Evolutionary conservation across 2,113 vertebrate species (phyloP), one percentile per base, ranked within the genome.

Genomic region (Mixornis gularis): DNA sequence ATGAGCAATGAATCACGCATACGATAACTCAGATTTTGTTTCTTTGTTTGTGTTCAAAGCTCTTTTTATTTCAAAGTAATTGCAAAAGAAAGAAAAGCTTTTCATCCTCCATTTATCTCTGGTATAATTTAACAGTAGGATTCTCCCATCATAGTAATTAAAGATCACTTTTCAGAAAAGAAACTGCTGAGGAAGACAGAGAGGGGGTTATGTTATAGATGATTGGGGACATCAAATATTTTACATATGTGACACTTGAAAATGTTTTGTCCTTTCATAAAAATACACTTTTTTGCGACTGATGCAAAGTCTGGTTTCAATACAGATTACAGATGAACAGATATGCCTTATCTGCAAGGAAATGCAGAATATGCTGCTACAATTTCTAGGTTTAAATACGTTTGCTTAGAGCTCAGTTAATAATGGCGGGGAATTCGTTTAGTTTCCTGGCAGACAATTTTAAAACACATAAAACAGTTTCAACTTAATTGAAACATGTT

Each of bases 401-500:
- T 81, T 18, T 36, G 11, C 6, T 64, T 43, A 79, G 21, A 90
- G 19, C 7, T 56, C 36, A 53, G 12, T 49, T 46, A 85, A 64
- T 36, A 79, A 66, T 7, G 19, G 3, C 0, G 0, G 2, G 19
- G 2, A 3, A 11, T 53, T 51, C 27, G 13, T 48, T 66, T 32
- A 21, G 36, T 53, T 70, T 17, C 43, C 69, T 60, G 14, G 12
- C 20, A 79, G 26, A 60, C 1, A 56, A 49, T 24, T 56, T 85
- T 26, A 5, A 70, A 73, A 41, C 7, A 8, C 20, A 38, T 44
- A 58, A 69, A 79, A 44, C 6, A 17, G 2, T 70, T 84, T 49
- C 12, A 87, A 59, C 5, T 38, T 40, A 32, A 85, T 2, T 82
- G 12, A 52, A 92, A 40, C 0, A 36, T 0, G 0, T 4, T 17